phyloP scores from a whole-genome alignment of 2,113 vertebrate species.

The Alces alces region DNA sequence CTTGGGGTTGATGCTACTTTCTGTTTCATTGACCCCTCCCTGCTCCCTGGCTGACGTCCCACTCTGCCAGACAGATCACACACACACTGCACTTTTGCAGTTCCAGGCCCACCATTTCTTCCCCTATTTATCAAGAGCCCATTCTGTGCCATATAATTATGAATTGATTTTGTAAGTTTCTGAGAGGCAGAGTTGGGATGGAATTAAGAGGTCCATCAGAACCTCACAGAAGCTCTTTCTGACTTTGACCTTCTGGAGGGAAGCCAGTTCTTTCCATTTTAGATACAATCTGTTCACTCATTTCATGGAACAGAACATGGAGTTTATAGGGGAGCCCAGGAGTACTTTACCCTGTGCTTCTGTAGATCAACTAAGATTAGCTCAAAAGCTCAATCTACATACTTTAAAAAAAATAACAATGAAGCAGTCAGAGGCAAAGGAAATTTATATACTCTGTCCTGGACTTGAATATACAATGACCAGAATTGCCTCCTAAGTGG shows the following conservation, averaged over 20 bases:
- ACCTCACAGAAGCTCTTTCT: slow-evolving; percentile 15
- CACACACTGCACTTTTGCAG: background rate
- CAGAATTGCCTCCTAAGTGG: background rate
- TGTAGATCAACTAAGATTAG: background rate
- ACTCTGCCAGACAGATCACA: background rate
- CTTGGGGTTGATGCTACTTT: background rate
- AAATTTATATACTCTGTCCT: background rate
- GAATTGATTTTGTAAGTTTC: background rate
- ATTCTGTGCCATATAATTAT: background rate
- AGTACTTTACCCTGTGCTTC: background rate
- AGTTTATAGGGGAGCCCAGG: background rate
- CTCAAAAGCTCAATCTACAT: background rate
- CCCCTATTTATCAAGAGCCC: background rate
- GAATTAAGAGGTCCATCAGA: background rate
- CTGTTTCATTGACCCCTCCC: background rate
- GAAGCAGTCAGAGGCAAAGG: background rate
- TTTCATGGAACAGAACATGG: background rate
- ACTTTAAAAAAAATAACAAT: background rate
- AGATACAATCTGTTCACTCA: background rate
- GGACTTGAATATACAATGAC: background rate
- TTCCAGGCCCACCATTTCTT: background rate
- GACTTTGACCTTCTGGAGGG: background rate
- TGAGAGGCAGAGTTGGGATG: background rate
- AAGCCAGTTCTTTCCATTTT: background rate
- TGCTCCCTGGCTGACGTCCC: background rate